A percentile compares a stretch with the other conserved stretches of the same genome.
Evolutionary conservation across 2,797 vertebrate genomes (phyloP).

Genomic region (Alauda arvensis): DNA sequence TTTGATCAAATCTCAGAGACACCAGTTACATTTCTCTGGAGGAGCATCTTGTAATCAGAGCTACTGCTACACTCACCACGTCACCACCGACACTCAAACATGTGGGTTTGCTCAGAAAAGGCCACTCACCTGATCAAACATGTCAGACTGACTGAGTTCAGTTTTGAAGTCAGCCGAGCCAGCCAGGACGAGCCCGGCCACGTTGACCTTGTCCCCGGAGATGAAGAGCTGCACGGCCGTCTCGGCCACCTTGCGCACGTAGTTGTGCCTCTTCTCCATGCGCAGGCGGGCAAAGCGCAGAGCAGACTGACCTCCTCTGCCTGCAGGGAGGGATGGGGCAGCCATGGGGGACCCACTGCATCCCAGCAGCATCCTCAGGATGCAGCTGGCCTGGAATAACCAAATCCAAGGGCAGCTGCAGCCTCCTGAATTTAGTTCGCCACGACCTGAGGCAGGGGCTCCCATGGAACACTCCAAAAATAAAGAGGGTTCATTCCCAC

Average conservation of each 20-base stretch:
- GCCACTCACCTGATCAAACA: conserved; percentile 96
- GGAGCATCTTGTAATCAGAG: neutral
- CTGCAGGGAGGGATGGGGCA: conserved; percentile 58
- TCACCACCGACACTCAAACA: no score
- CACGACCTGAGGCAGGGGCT: neutral
- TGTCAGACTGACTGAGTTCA: conserved; percentile 97
- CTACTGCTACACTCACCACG: fast-evolving
- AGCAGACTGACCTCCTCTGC: conserved; percentile 97
- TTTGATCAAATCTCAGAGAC: neutral
- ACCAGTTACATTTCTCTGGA: neutral
- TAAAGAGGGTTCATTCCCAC: neutral
- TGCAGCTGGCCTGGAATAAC: neutral
- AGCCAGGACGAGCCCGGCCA: conserved; percentile 95
- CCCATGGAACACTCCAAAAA: neutral
- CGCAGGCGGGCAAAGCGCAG: conserved; percentile 96
- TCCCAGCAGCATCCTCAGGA: neutral
- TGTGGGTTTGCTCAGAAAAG: neutral
- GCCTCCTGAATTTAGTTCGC: neutral
- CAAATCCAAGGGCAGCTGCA: neutral
- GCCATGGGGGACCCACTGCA: neutral
- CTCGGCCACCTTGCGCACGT: conserved; percentile 97
- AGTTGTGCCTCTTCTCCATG: conserved; percentile 99
- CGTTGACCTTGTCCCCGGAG: conserved; percentile 97
- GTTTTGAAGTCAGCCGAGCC: conserved; percentile 99
- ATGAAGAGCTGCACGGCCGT: conserved; percentile 97